Evolutionary conservation across 1,140 invertebrate genomes (phyloP).

Genomic region (Chymomyza costata): DNA sequence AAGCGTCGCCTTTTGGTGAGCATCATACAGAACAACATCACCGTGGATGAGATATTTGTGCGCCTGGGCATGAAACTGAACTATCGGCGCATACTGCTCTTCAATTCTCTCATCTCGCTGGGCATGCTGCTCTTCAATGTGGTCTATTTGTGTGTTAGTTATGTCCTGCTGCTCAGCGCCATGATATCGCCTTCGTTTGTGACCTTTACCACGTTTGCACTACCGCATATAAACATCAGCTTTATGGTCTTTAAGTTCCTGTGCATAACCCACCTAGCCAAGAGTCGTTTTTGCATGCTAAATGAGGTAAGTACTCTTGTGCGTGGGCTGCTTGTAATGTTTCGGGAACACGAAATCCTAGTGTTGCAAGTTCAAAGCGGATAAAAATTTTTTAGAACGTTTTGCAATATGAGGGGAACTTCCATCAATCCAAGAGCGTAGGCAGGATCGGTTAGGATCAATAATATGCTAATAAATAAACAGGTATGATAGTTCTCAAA

Average conservation of each 20-base stretch:
- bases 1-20: slow-evolving; percentile 50
- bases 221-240: slow-evolving; percentile 70
- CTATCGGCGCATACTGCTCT: slow-evolving; percentile 53
- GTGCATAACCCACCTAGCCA: slow-evolving; percentile 62
- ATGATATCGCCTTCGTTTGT: slow-evolving; percentile 62
- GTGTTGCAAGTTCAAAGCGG: too few relatives aligned
- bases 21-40: slow-evolving; percentile 61
- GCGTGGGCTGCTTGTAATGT: too few relatives aligned
- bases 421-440: too few relatives aligned
- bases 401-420: too few relatives aligned
- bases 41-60: slow-evolving; percentile 67
- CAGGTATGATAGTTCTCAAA: too few relatives aligned
- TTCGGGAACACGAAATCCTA: too few relatives aligned
- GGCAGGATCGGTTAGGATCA: too few relatives aligned
- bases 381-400: too few relatives aligned
- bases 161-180: slow-evolving; percentile 55
- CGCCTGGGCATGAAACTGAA: slow-evolving; percentile 62
- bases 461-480: too few relatives aligned
- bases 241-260: slow-evolving; percentile 72
- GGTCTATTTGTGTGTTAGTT: slow-evolving; percentile 66
- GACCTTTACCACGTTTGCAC: slow-evolving; percentile 62
- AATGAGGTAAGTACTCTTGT: slow-evolving; percentile 67
- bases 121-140: slow-evolving; percentile 63
- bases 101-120: slow-evolving; percentile 58
- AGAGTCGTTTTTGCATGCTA: slow-evolving; percentile 61